phyloP scores from a whole-genome alignment of 2,888 invertebrate genomes.

The Electrophaes corylata region DNA sequence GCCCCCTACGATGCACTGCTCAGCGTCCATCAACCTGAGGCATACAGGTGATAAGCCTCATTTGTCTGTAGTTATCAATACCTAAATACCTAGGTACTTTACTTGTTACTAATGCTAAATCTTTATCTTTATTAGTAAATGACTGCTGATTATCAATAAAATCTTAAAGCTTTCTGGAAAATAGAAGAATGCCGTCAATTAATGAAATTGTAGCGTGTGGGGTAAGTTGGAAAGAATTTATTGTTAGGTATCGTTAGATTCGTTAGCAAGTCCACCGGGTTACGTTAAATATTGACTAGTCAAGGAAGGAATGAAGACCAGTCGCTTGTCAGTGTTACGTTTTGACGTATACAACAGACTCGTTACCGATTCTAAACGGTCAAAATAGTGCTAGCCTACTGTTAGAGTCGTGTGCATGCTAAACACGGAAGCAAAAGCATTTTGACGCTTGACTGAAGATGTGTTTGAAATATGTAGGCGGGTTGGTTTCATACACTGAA shows the following conservation, averaged over 20 bases:
- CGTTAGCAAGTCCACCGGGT: neutral
- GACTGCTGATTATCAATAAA: too few species aligned
- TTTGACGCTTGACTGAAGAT: conserved; percentile 14
- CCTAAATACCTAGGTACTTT: too few species aligned
- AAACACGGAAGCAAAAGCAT: conserved; percentile 13
- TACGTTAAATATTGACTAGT: neutral
- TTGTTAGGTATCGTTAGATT: too few species aligned
- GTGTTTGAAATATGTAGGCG: conserved; percentile 4
- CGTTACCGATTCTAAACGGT: neutral
- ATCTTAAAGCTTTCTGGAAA: neutral
- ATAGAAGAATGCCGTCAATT: neutral
- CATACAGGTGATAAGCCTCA: too few species aligned
- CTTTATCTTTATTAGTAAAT: too few species aligned
- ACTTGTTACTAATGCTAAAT: too few species aligned
- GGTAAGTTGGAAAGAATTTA: too few species aligned
- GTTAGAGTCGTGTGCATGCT: conserved; percentile 4
- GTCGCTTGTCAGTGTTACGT: neutral
- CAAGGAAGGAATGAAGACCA: neutral
- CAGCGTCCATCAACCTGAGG: too few species aligned
- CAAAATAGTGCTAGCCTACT: conserved; percentile 1
- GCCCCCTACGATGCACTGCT: too few species aligned
- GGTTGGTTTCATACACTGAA: conserved; percentile 7
- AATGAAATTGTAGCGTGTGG: neutral
- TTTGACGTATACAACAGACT: neutral
- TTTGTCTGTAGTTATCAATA: too few species aligned